Base-by-base conservation (phyloP, 1,140 invertebrate species). In the Polypedilum vanderplanki region DNA sequence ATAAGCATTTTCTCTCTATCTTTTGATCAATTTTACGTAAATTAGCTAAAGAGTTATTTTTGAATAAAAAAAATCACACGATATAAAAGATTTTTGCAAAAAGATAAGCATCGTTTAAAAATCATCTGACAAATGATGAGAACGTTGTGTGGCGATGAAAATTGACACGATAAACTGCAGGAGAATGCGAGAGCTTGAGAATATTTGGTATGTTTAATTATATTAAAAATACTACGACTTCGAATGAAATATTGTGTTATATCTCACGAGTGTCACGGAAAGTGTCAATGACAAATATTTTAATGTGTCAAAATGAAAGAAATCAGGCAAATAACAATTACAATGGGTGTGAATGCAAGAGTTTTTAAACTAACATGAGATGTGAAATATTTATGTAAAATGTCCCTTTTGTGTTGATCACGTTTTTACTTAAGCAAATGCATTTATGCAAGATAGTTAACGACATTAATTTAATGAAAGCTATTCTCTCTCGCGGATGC, bases 121-220 rank as follows among this genome's bases (percentile, higher is more conserved):
- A n/a, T 57, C 46, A n/a, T 57, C n/a, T 57, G 46, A 57, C 46
- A 57, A 57, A 57, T 57, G 46, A 57, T 57, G 46, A n/a, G 46
- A 57, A 57, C 46, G 12, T n/a, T 57, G 46, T n/a, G n/a, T 57
- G 46, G 4, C 12, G 46, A 57, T n/a, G n/a, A 12, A 57, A 57
- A n/a, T 15, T 57, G 46, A 57, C 3, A n/a, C 46, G 12, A 57
- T 57, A 12, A 57, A 57, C n/a, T 57, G 4, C n/a, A 57, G n/a
- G 10, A 4, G 24, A 33, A 33, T 33, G 24, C 24, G 24, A 33
- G 24, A 33, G 24, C 24, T 33, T 33, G 24, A 33, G 24, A 33
- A 33, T 5, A 33, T 3, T 1, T 3, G 24, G 24, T 3, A 33
- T 33, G 5, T 33, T 33, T 33, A 33, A 33, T 33, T 33, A 33